Percentiles rank a stretch among this genome's conserved stretches.
These are phyloP conservation scores for Erethizon dorsatum DNA, from an alignment of 2,797 vertebrate genomes.

Conservation along the genomic window DNA sequence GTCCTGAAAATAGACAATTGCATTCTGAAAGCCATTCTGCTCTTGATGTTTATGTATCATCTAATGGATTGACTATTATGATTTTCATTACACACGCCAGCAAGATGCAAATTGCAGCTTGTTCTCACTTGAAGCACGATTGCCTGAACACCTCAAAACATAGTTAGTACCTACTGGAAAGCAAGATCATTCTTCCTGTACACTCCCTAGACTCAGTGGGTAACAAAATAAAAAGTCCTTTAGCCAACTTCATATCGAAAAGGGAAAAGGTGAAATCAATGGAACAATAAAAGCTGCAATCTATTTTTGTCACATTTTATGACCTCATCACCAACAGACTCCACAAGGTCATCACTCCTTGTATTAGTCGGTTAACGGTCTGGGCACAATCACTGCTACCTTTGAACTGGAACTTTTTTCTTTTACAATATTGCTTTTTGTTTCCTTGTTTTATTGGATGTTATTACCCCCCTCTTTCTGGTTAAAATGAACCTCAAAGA, in stretches of 20 bases:
- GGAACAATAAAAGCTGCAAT: slow-evolving; percentile 85
- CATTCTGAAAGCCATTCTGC: slow-evolving; percentile 40
- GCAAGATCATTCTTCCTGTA: slow-evolving; percentile 50
- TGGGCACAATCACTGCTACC: slow-evolving; percentile 75
- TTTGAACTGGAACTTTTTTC: slow-evolving; percentile 71
- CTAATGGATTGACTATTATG: slow-evolving; percentile 19
- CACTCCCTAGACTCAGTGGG: slow-evolving; percentile 76
- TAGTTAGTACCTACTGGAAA: slow-evolving; percentile 61
- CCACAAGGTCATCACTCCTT: slow-evolving; percentile 78
- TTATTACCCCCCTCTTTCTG: slow-evolving; percentile 52
- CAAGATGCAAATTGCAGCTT: slow-evolving; percentile 33
- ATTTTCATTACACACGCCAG: neutral
- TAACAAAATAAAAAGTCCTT: slow-evolving; percentile 83
- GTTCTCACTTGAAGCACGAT: neutral
- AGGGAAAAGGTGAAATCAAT: slow-evolving; percentile 87
- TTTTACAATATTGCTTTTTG: slow-evolving; percentile 76
- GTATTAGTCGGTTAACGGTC: slow-evolving; percentile 83
- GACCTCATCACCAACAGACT: slow-evolving; percentile 79
- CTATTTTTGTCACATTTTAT: slow-evolving; percentile 87
- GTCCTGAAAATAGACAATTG: slow-evolving; percentile 19
- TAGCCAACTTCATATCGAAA: slow-evolving; percentile 82
- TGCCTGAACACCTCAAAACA: slow-evolving; percentile 15
- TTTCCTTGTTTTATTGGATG: slow-evolving; percentile 76
- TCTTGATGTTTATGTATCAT: slow-evolving; percentile 27
- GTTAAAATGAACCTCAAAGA: slow-evolving; percentile 75